Evolutionary conservation across 2,888 invertebrate species (phyloP).

Genomic region (Monoplex corrugatus): DNA sequence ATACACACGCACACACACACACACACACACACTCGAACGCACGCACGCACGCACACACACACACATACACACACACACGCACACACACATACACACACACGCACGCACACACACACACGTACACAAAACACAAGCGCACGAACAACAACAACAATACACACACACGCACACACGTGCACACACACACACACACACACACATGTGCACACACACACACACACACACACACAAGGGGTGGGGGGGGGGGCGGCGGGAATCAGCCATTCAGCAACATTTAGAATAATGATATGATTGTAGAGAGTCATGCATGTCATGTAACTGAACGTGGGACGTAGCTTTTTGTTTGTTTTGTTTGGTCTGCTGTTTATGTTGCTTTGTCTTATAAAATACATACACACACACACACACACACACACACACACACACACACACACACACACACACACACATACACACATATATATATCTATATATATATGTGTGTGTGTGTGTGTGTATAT

Average conservation of each 20-base stretch:
- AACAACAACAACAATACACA: neutral
- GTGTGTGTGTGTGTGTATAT: too few species aligned
- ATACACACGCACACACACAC: neutral
- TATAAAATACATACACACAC: neutral
- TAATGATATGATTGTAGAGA: too few species aligned
- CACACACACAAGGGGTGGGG: neutral
- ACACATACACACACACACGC: neutral
- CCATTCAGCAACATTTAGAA: neutral
- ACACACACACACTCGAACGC: neutral
- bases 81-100: neutral
- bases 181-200: constrained; percentile 22
- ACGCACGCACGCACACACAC: neutral
- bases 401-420: neutral
- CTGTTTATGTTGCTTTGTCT: too few species aligned
- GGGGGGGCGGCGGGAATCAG: too few species aligned
- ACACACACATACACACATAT: neutral
- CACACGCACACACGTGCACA: constrained; percentile 23
- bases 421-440: constrained; percentile 37
- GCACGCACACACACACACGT: neutral
- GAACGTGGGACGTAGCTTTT: too few species aligned
- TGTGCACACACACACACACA: neutral
- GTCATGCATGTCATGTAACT: too few species aligned
- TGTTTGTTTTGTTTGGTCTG: too few species aligned
- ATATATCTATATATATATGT: too few species aligned
- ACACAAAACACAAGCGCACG: neutral